Evolutionary conservation across 2,113 vertebrate genomes (phyloP), one percentile per base, ranked within the genome.

Genomic region (Hipposideros armiger): DNA sequence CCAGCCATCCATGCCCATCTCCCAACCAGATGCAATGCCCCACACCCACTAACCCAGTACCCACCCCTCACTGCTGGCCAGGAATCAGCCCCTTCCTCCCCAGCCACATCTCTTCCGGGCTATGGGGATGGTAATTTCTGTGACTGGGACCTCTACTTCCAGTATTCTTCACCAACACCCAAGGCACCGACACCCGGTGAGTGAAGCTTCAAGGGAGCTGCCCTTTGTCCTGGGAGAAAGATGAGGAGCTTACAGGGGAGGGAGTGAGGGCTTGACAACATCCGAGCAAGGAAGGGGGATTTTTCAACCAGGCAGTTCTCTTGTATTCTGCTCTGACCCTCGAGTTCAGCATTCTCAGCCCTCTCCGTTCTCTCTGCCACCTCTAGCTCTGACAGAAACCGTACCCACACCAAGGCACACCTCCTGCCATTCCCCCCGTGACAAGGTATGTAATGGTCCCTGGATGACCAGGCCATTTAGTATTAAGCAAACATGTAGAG

Each of bases 111-210:
- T 70, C 91, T 87, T 67, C 73, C 60, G 95, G 78, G 58, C 52
- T n/a, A 2, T 4, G 22, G 87, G 62, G 24, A n/a, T 28, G 50
- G 78, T 45, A 58, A 9, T 85, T 90, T 94, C 70, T 97, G 70
- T 96, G 64, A 87, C 81, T 54, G 50, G 72, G 77, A 70, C 50
- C 70, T 97, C 82, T 91, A 1, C 58, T 97, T 96, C 60, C 94
- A 97, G 97, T 32, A 28, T 42, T 96, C 87, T 56, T 97, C 95
- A 96, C 93, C 62, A 94, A 76, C 77, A 95, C 88, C 60, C 30
- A 8, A 78, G 86, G 94, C 88, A 96, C 96, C 17, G 94, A 97
- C 3, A 96, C 97, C 54, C 17, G 78, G 97, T 97, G 74, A 98
- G 97, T 96, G 74, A 87, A 28, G 11, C 66, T 50, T 74, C 45